Evolutionary conservation across 2,888 invertebrate genomes (phyloP), one percentile per base, ranked within the genome.

Genomic region (Emesis russula): DNA sequence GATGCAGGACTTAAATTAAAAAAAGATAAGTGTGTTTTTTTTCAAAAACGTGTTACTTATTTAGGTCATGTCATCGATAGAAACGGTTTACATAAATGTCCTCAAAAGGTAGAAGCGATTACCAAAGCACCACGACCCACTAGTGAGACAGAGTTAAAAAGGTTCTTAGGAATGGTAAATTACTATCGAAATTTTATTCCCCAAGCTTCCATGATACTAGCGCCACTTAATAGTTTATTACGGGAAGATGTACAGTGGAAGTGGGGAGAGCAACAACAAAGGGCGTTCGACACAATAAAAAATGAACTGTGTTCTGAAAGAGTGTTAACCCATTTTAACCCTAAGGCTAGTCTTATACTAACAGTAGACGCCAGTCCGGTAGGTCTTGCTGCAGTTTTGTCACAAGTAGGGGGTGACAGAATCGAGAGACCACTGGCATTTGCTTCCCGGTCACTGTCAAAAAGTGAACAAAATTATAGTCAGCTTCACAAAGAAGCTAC

Each of bases 111-210:
- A 0, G 33, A 92, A 9, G 94, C 96, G 6, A 95, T 95, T 7
- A 11, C 92, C 0, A 53, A 93, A 0, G 92, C 94, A 0, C 89
- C 90, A 0, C 75, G 36, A 0, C 96, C 95, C 0, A 86, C 71
- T 1, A 93, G 88, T 41, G 87, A 91, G 2, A 53, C 71, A 0
- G 90, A 91, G 41, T 75, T 95, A 9, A 92, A 95, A 77, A 73
- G 92, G 15, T 95, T 95, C 83, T 76, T 95, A 68, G 95, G 95
- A 0, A 36, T 95, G 0, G 86, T 93, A 7, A 95, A 94, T 87
- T 95, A 95, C 77, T 95, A 95, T 76, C 85, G 93, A 18, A 92
- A 92, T 88, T 95, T 94, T 84, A 89, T 95, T 48, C 95, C 94
- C 0, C 88, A 92, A 53, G 93, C 93, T 3, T 93, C 94, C 0